These are phyloP conservation scores for Chitala chitala DNA, from an alignment of 2,113 vertebrate genomes.

Conservation along the genomic window DNA sequence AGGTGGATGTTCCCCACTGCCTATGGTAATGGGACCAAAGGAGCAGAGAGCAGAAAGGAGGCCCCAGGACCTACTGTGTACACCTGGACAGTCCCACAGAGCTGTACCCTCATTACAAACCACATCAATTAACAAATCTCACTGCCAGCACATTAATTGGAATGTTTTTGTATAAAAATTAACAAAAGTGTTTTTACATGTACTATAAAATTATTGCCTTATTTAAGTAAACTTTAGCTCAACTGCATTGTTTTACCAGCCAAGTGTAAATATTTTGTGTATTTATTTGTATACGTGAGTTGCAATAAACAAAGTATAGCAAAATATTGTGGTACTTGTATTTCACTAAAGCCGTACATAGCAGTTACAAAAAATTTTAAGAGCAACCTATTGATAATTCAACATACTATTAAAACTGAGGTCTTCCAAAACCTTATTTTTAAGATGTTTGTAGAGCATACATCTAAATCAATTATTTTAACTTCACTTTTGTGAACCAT, in stretches of 20 bases:
- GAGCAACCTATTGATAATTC: background rate
- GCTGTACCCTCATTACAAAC: background rate
- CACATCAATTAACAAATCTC: background rate
- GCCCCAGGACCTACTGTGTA: background rate
- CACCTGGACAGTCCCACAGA: background rate
- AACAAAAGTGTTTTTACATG: background rate
- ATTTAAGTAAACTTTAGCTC: conserved; percentile 25
- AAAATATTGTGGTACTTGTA: background rate
- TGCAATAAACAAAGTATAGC: background rate
- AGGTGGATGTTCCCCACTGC: conserved; percentile 60
- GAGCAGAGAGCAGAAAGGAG: background rate
- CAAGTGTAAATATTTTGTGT: conserved; percentile 63
- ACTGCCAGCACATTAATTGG: background rate
- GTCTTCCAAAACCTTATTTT: too few relatives aligned
- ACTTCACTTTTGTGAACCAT: too few relatives aligned
- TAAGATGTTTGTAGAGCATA: too few relatives aligned
- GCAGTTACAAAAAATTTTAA: background rate
- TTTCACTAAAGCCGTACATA: background rate
- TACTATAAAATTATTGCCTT: conserved; percentile 31
- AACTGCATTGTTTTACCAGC: conserved; percentile 39
- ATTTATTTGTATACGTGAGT: conserved; percentile 22
- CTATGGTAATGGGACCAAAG: conserved; percentile 42
- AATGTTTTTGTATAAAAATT: background rate
- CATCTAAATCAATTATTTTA: too few relatives aligned
- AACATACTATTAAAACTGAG: background rate